These are phyloP conservation scores for Melanerpes aurifrons DNA, from an alignment of 2,113 vertebrate species.

Conservation along the genomic window DNA sequence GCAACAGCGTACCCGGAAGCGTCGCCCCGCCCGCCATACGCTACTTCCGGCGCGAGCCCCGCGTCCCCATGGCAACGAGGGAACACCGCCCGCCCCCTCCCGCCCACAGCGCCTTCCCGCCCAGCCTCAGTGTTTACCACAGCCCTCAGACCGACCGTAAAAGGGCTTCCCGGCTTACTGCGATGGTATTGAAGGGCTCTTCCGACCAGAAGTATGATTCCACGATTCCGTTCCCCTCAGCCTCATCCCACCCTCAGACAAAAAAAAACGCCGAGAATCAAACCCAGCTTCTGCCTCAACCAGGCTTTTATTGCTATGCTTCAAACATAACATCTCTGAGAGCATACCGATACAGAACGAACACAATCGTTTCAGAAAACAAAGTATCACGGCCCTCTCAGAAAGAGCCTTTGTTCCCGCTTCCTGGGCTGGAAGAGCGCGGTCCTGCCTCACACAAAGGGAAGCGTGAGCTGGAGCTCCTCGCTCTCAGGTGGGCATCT, in stretches of 20 bases:
- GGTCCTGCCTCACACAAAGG: rapidly evolving
- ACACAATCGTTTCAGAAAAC: rapidly evolving
- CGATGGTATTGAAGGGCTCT: not conserved
- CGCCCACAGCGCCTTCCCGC: not conserved
- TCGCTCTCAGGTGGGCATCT: rapidly evolving
- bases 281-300: not conserved
- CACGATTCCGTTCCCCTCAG: not conserved
- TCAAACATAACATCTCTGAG: not conserved
- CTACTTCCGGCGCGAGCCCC: slow-evolving; percentile 26
- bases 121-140: not conserved
- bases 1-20: slow-evolving; percentile 72
- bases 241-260: not conserved
- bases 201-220: not conserved
- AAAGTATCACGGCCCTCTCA: not conserved
- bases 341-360: rapidly evolving
- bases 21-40: slow-evolving; percentile 22
- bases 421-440: rapidly evolving
- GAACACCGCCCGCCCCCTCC: not conserved
- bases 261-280: not conserved
- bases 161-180: too few relatives aligned
- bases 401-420: rapidly evolving
- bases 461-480: rapidly evolving
- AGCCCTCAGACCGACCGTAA: too few relatives aligned
- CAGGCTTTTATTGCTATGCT: not conserved
- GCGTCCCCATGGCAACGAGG: slow-evolving; percentile 23